Percentiles rank a stretch among this genome's conserved stretches.
Conservation (phyloP, 64 coral and sea anemone genomes). For the Hydrozoanthus tunicans region DNA sequence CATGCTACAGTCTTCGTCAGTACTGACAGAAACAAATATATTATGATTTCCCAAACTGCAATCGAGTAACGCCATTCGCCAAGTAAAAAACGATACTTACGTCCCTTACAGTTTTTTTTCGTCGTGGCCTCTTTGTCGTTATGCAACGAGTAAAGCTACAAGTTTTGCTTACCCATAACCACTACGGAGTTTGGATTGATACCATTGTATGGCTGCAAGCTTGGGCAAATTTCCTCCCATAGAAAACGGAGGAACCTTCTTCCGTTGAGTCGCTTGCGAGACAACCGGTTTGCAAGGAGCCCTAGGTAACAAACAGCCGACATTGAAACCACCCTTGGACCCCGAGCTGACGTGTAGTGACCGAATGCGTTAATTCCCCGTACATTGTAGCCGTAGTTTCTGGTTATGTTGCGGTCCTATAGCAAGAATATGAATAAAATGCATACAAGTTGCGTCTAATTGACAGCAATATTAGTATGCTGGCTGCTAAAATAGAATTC, state of each 20-base stretch:
- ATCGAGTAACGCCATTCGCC: not conserved
- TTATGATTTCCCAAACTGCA: slow-evolving; percentile 22
- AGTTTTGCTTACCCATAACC: slow-evolving; percentile 29
- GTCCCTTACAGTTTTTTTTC: not conserved
- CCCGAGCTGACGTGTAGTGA: slow-evolving; percentile 1
- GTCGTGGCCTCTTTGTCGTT: not conserved
- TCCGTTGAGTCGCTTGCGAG: not conserved
- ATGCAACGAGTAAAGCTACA: slow-evolving; percentile 4
- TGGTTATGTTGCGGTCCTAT: slow-evolving; percentile 42
- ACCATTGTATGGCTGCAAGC: slow-evolving; percentile 49
- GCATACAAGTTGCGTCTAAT: not conserved
- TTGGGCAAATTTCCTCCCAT: slow-evolving; percentile 43
- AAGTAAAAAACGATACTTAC: not conserved
- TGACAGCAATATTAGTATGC: slow-evolving; percentile 4
- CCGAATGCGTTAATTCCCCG: slow-evolving; percentile 17
- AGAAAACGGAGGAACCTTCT: slow-evolving; percentile 36
- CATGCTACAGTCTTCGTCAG: not conserved
- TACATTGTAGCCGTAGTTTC: slow-evolving; percentile 53
- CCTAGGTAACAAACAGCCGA: slow-evolving; percentile 12
- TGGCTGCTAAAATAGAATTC: not conserved
- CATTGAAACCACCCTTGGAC: slow-evolving; percentile 52
- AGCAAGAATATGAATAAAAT: not conserved
- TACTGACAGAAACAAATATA: not conserved
- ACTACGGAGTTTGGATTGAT: slow-evolving; percentile 41
- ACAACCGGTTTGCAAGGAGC: slow-evolving; percentile 25